These are phyloP conservation scores for Aplocera efformata DNA, from an alignment of 2,888 invertebrate species.

Conservation along the genomic window DNA sequence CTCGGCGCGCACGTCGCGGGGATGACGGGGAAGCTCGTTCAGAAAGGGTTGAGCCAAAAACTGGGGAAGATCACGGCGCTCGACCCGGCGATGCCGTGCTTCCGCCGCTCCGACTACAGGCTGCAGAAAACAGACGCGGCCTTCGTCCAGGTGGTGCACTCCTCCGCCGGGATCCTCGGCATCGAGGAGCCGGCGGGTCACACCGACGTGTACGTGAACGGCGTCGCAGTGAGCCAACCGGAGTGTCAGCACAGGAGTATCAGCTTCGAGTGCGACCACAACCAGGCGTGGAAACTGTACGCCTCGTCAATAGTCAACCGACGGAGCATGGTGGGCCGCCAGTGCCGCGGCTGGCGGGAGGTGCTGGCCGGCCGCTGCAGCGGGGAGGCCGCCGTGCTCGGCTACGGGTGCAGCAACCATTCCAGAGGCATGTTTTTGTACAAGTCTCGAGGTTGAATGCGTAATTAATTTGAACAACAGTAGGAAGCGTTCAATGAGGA, in stretches of 20 bases:
- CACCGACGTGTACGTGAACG: conserved; percentile 66
- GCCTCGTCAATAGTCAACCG: conserved; percentile 40
- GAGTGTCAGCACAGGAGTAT: conserved; percentile 52
- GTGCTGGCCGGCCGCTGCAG: conserved; percentile 42
- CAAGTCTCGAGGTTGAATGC: conserved; percentile 34
- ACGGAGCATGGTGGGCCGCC: conserved; percentile 40
- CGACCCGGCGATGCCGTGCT: conserved; percentile 69
- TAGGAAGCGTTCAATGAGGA: conserved; percentile 6
- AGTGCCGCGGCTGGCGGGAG: conserved; percentile 50
- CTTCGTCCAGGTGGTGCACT: conserved; percentile 66
- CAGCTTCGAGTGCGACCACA: conserved; percentile 63
- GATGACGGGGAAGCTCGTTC: conserved; percentile 54
- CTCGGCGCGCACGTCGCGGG: conserved; percentile 83
- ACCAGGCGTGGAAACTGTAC: conserved; percentile 59
- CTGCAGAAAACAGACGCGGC: conserved; percentile 50
- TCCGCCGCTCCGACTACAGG: conserved; percentile 43
- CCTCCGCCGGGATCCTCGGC: conserved; percentile 61
- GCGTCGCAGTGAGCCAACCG: conserved; percentile 55
- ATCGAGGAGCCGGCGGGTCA: conserved; percentile 58
- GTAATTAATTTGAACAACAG: conserved; percentile 6
- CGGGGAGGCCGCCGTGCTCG: conserved; percentile 47
- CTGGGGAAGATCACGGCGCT: conserved; percentile 59
- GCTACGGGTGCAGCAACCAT: conserved; percentile 43
- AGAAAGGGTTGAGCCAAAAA: conserved; percentile 38
- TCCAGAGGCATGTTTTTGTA: conserved; percentile 55